Percentiles rank a stretch among this genome's conserved stretches.
These are phyloP conservation scores for Miniopterus natalensis DNA, from an alignment of 2,113 vertebrate species.

Conservation along the genomic window DNA sequence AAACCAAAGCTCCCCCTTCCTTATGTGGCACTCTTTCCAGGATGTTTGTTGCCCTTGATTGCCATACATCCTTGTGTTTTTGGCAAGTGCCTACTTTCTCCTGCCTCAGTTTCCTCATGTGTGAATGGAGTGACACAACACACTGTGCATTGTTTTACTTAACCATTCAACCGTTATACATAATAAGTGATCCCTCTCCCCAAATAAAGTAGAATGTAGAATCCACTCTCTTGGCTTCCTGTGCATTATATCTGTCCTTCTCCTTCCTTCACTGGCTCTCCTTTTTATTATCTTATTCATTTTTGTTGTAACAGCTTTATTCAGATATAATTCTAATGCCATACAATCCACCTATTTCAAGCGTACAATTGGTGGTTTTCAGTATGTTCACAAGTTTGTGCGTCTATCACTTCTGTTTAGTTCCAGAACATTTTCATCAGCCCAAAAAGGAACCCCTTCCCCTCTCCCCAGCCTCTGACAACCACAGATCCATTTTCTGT, in stretches of 20 bases:
- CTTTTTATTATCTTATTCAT: too few relatives aligned
- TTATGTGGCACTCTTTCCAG: accelerated
- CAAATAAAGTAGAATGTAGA: accelerated
- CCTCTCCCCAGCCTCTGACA: not conserved
- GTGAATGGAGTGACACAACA: not conserved
- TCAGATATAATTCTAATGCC: accelerated
- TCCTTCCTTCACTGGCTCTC: not conserved
- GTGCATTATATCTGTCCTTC: accelerated
- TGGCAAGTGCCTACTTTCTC: not conserved
- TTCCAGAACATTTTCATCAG: not conserved
- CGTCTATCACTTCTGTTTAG: not conserved
- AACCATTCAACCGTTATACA: accelerated
- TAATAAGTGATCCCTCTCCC: not conserved
- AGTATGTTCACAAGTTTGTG: not conserved
- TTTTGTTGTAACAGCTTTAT: not conserved
- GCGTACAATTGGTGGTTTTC: not conserved
- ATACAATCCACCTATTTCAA: too few relatives aligned
- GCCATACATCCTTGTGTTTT: not conserved
- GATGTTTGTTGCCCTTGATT: accelerated
- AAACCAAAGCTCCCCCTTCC: not conserved
- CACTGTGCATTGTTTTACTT: accelerated
- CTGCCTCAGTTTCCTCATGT: not conserved
- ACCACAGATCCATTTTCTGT: not conserved
- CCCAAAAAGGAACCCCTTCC: not conserved
- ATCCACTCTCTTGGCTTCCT: not conserved